A percentile compares a stretch with the other conserved stretches of the same genome.
These are phyloP conservation scores for Mola mola DNA, from an alignment of 2,113 vertebrate species.

Conservation along the genomic window DNA sequence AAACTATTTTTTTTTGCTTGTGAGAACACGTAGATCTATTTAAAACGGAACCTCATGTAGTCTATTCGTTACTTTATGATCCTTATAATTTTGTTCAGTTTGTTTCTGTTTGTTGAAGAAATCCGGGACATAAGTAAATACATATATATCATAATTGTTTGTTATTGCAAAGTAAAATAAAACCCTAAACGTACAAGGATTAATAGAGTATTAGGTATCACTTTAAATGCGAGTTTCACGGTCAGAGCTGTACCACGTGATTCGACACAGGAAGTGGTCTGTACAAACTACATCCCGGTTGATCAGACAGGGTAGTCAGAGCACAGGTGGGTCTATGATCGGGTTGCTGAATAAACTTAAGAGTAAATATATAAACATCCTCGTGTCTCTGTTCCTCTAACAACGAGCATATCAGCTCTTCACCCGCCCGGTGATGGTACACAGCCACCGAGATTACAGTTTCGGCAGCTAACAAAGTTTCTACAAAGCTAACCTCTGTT, in stretches of 20 bases:
- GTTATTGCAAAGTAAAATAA: no score
- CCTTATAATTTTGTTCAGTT: no score
- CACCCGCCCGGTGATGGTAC: neutral
- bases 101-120: no score
- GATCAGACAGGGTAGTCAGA: neutral
- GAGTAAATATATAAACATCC: neutral
- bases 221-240: neutral
- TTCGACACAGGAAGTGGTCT: conserved; percentile 54
- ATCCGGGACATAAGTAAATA: no score
- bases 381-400: neutral
- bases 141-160: no score
- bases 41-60: no score
- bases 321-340: neutral
- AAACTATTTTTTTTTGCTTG: no score
- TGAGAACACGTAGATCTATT: no score
- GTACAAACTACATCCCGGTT: neutral
- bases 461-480: neutral
- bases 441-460: neutral
- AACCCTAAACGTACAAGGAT: no score
- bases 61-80: no score
- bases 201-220: no score
- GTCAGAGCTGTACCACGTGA: conserved; percentile 32
- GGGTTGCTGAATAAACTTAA: neutral
- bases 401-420: neutral
- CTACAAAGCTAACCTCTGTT: no score